phyloP scores from a whole-genome alignment of 2,797 vertebrate species.

The Philypnodon macrostomus region DNA sequence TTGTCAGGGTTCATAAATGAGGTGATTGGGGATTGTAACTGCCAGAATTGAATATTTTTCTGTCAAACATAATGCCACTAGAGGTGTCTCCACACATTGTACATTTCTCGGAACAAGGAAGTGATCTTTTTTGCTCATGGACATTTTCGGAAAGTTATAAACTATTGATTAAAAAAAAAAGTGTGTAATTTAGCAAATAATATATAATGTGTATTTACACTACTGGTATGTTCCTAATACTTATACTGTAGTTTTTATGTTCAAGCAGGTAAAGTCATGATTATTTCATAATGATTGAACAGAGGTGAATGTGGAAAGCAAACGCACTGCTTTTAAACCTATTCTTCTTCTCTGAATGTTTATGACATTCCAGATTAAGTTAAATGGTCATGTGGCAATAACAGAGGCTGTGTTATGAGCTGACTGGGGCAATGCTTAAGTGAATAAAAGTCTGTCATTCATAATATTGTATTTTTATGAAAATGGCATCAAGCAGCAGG shows the following conservation, averaged over 20 bases:
- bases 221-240: too few species aligned
- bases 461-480: slow-evolving; percentile 3
- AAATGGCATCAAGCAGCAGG: slow-evolving; percentile 12
- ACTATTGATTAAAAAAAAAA: too few species aligned
- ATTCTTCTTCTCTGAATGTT: neutral
- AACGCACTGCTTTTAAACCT: neutral
- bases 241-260: neutral
- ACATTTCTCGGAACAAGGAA: too few species aligned
- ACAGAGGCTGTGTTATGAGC: neutral
- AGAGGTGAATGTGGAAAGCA: neutral
- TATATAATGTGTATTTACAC: too few species aligned
- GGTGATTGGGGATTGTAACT: too few species aligned
- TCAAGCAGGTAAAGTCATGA: neutral
- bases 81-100: too few species aligned
- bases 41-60: too few species aligned
- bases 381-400: neutral
- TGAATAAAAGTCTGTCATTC: slow-evolving; percentile 12
- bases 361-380: neutral
- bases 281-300: slow-evolving; percentile 7
- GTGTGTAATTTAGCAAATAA: too few species aligned
- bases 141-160: too few species aligned
- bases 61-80: too few species aligned
- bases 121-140: too few species aligned
- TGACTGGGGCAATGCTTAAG: slow-evolving; percentile 4
- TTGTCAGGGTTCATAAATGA: too few species aligned